These are phyloP conservation scores for Athene noctua DNA, from an alignment of 2,113 vertebrate species.

Conservation along the genomic window DNA sequence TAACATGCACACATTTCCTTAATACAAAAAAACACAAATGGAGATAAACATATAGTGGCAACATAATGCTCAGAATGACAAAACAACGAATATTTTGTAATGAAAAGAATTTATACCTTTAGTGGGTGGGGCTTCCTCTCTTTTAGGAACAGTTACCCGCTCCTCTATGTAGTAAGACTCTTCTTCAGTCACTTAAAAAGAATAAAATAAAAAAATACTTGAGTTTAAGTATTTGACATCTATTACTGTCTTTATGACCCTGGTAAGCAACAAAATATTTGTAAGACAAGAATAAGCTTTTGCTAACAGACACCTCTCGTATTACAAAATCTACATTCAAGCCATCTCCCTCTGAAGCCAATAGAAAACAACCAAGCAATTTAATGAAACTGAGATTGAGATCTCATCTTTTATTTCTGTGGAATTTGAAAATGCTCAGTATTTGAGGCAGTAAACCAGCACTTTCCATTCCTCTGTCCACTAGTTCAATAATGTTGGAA, in stretches of 20 bases:
- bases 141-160: constrained; percentile 64
- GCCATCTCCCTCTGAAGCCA: neutral
- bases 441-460: neutral
- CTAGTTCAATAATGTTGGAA: neutral
- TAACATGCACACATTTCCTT: neutral
- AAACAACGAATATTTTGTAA: neutral
- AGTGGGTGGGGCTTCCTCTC: constrained; percentile 66
- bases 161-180: constrained; percentile 73
- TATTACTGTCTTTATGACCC: neutral
- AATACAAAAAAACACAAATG: neutral
- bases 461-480: neutral
- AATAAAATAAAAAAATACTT: constrained; percentile 48
- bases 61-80: neutral
- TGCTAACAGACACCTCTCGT: neutral
- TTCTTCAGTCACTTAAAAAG: constrained; percentile 75
- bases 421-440: neutral
- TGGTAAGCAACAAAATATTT: neutral
- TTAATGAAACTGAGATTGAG: neutral
- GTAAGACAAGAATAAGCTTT: neutral
- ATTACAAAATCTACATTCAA: neutral
- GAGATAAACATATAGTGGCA: neutral
- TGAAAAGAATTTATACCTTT: constrained; percentile 67
- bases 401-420: neutral
- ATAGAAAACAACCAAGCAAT: neutral
- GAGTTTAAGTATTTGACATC: neutral